Evolutionary conservation across 2,797 vertebrate species (phyloP), one percentile per base, ranked within the genome.

Genomic region (Neomorphus geoffroyi): DNA sequence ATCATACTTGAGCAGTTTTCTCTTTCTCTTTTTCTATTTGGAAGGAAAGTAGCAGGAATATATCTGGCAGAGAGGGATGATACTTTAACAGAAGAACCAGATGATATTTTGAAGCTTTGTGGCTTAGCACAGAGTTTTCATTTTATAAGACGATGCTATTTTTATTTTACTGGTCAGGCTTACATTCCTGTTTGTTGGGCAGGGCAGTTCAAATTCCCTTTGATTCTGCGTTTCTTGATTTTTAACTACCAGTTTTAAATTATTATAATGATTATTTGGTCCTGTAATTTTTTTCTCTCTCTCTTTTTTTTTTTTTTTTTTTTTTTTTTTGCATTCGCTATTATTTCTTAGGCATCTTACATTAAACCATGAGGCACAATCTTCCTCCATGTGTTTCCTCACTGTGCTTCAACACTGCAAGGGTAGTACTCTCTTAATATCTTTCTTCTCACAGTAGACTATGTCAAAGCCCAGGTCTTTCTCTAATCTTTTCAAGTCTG

Each of bases 61-160:
- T 35, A 65, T 88, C 94, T 97, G 96, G 75, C 92, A 89, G 71
- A 72, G 83, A 30, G 51, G 74, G 60, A 86, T 92, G 81, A 79
- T 94, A 90, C 67, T 96, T 97, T 94, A 90, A 86, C 73, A 95
- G 93, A 96, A 96, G 93, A 95, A 96, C 77, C 75, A 96, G 93
- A 97, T 88, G 90, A 97, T 97, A 87, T 88, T 97, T 96, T 92
- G 94, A 95, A 97, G 78, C 51, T 94, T 95, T 97, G 98, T 96
- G 98, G 97, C 81, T 98, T 97, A 96, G 93, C 69, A 79, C 66
- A 91, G 89, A 96, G 96, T 97, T 94, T 97, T 97, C 80, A 88
- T 96, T 97, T 96, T 91, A 86, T 80, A 95, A 93, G 71, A 92
- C 92, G 92, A 88, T 94, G 65, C 95, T 98, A 97, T 98, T 98